phyloP scores from a whole-genome alignment of 1,140 invertebrate genomes.

The Aphidius ervi region DNA sequence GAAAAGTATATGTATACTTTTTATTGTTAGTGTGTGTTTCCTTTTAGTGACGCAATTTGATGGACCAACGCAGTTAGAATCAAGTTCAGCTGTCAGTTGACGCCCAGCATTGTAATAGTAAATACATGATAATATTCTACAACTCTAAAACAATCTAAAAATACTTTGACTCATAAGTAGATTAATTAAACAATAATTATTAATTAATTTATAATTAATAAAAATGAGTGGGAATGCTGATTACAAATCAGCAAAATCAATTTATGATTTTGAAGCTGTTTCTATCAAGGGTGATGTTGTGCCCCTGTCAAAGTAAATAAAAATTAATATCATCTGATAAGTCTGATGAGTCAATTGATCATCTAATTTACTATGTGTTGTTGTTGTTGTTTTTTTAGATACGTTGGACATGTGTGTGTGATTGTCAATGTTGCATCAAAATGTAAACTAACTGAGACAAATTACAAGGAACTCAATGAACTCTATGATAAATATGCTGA shows the following conservation, averaged over 20 bases:
- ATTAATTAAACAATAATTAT: no score
- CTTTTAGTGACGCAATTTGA: no score
- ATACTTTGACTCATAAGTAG: no score
- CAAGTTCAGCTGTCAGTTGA: no score
- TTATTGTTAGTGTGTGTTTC: no score
- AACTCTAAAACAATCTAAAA: no score
- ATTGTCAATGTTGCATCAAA: slow-evolving; percentile 88
- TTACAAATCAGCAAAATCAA: slow-evolving; percentile 65
- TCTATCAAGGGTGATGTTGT: slow-evolving; percentile 72
- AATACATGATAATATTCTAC: no score
- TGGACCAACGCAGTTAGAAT: no score
- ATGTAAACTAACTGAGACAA: slow-evolving; percentile 77
- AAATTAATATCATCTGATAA: no score
- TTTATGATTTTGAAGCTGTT: slow-evolving; percentile 74
- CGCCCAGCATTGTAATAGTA: no score
- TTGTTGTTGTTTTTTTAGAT: slow-evolving; percentile 43
- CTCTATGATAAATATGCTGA: slow-evolving; percentile 72
- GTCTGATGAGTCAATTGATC: not conserved
- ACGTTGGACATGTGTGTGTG: slow-evolving; percentile 68
- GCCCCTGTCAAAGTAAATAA: slow-evolving; percentile 60
- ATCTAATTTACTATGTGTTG: not conserved
- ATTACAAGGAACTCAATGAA: slow-evolving; percentile 74
- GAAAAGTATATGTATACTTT: no score
- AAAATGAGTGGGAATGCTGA: slow-evolving; percentile 49
- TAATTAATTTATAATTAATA: slow-evolving; percentile 16